Evolutionary conservation across 2,888 invertebrate genomes (phyloP), one percentile per base, ranked within the genome.

Genomic region (Plusia festucae): DNA sequence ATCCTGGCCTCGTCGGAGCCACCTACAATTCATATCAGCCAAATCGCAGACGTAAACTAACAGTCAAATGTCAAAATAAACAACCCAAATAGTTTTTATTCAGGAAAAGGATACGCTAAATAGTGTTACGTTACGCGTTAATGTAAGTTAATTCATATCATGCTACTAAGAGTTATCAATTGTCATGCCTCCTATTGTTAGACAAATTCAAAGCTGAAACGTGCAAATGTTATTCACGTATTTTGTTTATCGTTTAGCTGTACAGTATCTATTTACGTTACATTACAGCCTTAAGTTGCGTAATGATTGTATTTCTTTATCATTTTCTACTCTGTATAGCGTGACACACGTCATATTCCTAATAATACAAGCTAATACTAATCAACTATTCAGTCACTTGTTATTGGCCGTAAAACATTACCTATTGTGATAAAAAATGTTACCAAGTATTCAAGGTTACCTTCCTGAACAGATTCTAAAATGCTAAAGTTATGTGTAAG

Each of bases 341-440:
- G 88, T 90, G 89, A 78, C 82, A 85, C 86, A 88, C 86, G 87
- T 85, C 82, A 89, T 83, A 68, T 83, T 85, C 73, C 72, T 81
- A 77, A 81, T 78, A 76, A 74, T 78, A 68, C 65, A 53, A 70
- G 63, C 56, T 65, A 62, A 67, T 61, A 70, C 65, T 69, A 63
- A 65, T 73, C 71, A 79, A 73, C 73, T 66, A 78, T 79, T 78
- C 73, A 70, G 68, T 70, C 69, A 70, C 72, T 76, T 73, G 57
- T 76, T 81, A 81, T 84, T 81, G 73, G 69, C 32, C 73, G 77
- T 53, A 60, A 73, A 83, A 81, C 76, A 81, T 83, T 81, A 61
- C 72, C 61, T 65, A 72, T 75, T 73, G 68, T 73, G 70, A 83
- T 84, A 82, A 82, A 40, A 80, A 82, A 75, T 80, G 70, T 82